A percentile compares a stretch with the other conserved stretches of the same genome.
Conservation (phyloP, 2,888 invertebrate genomes). For the Perizoma affinitatum region DNA sequence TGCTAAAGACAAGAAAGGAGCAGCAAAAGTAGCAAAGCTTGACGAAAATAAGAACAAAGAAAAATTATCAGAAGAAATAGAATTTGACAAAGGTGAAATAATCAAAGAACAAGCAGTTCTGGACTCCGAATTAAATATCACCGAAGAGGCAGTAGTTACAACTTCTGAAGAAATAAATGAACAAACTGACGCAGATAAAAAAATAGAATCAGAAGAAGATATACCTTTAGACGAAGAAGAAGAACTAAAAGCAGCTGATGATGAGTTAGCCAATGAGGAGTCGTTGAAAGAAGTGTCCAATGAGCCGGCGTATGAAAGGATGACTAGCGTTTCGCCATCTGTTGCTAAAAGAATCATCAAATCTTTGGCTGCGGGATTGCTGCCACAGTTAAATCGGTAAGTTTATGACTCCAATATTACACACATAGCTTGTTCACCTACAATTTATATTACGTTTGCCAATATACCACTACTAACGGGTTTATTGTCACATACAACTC, state of each 20-base stretch:
- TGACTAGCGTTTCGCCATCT: constrained; percentile 86
- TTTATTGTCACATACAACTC: too few relatives aligned
- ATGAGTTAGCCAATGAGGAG: constrained; percentile 65
- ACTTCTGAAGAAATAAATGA: constrained; percentile 52
- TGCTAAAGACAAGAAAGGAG: constrained; percentile 44
- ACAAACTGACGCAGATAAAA: constrained; percentile 51
- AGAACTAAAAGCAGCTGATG: constrained; percentile 67
- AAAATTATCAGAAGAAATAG: constrained; percentile 38
- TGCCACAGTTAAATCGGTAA: constrained; percentile 91
- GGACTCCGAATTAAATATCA: constrained; percentile 2
- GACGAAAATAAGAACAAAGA: constrained; percentile 34
- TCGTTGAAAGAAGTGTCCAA: constrained; percentile 55
- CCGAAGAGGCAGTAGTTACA: constrained; percentile 51
- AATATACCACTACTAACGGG: too few relatives aligned
- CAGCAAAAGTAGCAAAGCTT: constrained; percentile 30
- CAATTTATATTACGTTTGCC: too few relatives aligned
- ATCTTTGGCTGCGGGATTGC: constrained; percentile 87
- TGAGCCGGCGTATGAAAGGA: constrained; percentile 69
- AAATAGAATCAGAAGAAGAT: constrained; percentile 17
- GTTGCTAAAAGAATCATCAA: constrained; percentile 90
- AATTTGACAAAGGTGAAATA: constrained; percentile 37
- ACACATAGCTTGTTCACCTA: too few relatives aligned
- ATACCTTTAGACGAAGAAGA: constrained; percentile 54
- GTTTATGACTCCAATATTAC: constrained; percentile 31
- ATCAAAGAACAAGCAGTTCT: background rate